Percentiles rank a stretch among this genome's conserved stretches.
These are phyloP conservation scores for Batillaria attramentaria DNA, from an alignment of 1,140 invertebrate species.

Conservation along the genomic window DNA sequence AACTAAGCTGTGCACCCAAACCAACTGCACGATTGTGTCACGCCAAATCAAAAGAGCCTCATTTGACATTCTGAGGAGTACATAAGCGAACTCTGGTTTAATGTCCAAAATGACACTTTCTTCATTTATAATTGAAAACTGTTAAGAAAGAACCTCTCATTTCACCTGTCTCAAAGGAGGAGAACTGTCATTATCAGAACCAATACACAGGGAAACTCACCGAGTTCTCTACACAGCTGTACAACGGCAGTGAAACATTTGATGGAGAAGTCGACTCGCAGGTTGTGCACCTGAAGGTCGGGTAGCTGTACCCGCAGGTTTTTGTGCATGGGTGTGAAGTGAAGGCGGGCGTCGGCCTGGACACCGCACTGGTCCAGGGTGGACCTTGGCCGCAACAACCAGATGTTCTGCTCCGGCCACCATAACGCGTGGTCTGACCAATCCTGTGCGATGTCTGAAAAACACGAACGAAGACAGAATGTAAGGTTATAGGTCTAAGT, in stretches of 20 bases:
- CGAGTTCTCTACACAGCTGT: slow-evolving; percentile 82
- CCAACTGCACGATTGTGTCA: too few species aligned
- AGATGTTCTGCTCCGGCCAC: slow-evolving; percentile 96
- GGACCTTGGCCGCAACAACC: slow-evolving; percentile 92
- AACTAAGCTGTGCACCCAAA: too few species aligned
- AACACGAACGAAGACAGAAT: too few species aligned
- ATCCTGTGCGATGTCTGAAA: slow-evolving; percentile 89
- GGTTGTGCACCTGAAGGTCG: slow-evolving; percentile 92
- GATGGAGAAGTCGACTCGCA: slow-evolving; percentile 95
- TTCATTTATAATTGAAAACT: too few species aligned
- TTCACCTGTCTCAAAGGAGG: too few species aligned
- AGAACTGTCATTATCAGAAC: too few species aligned
- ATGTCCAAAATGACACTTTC: too few species aligned
- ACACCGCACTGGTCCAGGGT: slow-evolving; percentile 98
- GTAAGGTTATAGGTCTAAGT: too few species aligned
- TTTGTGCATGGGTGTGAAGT: slow-evolving; percentile 99
- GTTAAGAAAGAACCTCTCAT: too few species aligned
- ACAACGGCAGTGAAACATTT: slow-evolving; percentile 96
- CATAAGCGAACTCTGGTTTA: too few species aligned
- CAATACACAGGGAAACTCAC: slow-evolving; percentile 70
- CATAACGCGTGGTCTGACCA: slow-evolving; percentile 99
- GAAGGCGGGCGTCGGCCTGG: slow-evolving; percentile 92
- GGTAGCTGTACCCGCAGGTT: slow-evolving; percentile 89
- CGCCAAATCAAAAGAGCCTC: too few species aligned
- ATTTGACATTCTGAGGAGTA: too few species aligned